A percentile compares a stretch with the other conserved stretches of the same genome.
These are phyloP conservation scores for Rhinopomastus cyanomelas DNA, from an alignment of 2,113 vertebrate genomes.

Conservation along the genomic window DNA sequence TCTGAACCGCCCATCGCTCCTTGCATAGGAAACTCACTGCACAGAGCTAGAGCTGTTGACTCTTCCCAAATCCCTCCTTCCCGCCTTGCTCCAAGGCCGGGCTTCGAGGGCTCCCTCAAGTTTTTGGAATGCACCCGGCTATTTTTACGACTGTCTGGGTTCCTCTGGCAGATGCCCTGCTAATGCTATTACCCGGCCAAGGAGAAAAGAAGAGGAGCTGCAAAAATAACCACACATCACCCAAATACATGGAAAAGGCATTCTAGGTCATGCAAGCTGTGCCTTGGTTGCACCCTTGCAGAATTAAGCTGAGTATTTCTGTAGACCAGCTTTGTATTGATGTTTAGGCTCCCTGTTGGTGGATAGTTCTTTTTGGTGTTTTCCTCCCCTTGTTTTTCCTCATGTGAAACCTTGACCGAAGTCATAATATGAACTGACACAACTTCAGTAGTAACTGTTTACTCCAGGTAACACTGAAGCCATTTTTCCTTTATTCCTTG, in stretches of 20 bases:
- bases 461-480: background rate
- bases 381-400: background rate
- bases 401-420: background rate
- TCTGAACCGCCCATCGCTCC: background rate
- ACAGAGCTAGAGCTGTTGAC: background rate
- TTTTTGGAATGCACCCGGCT: constrained; percentile 2
- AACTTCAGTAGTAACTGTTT: background rate
- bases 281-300: background rate
- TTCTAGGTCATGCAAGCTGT: background rate
- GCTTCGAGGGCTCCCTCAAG: background rate
- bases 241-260: constrained; percentile 29
- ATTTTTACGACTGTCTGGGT: constrained; percentile 22
- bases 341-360: background rate
- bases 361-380: background rate
- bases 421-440: background rate
- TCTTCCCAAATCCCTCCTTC: background rate
- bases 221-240: constrained; percentile 11
- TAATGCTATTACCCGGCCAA: constrained; percentile 25
- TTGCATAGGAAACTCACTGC: no score
- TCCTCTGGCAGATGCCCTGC: constrained; percentile 20
- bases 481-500: background rate
- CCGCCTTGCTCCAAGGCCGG: background rate
- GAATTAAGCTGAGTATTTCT: background rate
- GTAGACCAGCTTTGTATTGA: background rate
- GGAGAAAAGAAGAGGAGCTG: constrained; percentile 5